Base-by-base conservation (phyloP, 1,140 invertebrate species). In the Eriocheir sinensis region DNA sequence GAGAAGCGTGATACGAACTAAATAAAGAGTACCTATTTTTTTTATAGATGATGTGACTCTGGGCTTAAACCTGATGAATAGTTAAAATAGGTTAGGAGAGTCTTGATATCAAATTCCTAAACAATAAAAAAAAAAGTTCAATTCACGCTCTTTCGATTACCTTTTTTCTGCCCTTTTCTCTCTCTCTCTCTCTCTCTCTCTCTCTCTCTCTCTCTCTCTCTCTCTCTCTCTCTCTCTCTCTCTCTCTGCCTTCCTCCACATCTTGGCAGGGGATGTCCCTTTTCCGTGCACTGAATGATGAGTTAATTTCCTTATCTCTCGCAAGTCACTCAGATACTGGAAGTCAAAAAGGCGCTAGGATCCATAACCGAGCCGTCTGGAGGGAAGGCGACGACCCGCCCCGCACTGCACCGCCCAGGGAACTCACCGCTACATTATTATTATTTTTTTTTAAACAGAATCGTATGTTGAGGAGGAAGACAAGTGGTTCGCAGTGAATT, bases 401-500 rank as follows among this genome's bases (percentile, higher is more conserved):
- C 17, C 60, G 27, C 1, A 21, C 60, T n/a, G n/a, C 60, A 1
- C 17, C 60, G 27, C 1, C 60, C n/a, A n/a, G 60, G 21, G 27
- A 72, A 72, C 60, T n/a, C 21, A 48, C 44, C 15, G 15, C 44
- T 4, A 4, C 44, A 48, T 15, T 4, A 48, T n/a, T 21, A 21
- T n/a, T n/a, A 4, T 72, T n/a, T 21, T 21, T 72, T 27, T 72
- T 72, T 72, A n/a, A 72, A 72, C 27, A 17, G 27, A 72, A 72
- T 72, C 60, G 60, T 72, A 72, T n/a, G 60, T 72, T 72, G 60
- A 72, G 60, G 60, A 72, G 60, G 60, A 72, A 72, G 60, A 72
- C 60, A 72, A 72, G 60, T 72, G 60, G 60, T 72, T 72, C 6
- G 60, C 60, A n/a, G 60, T 72, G 60, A 72, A 72, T 72, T 72